A percentile compares a stretch with the other conserved stretches of the same genome.
phyloP scores from a whole-genome alignment of 2,113 vertebrate species.

The Brachyistius frenatus region DNA sequence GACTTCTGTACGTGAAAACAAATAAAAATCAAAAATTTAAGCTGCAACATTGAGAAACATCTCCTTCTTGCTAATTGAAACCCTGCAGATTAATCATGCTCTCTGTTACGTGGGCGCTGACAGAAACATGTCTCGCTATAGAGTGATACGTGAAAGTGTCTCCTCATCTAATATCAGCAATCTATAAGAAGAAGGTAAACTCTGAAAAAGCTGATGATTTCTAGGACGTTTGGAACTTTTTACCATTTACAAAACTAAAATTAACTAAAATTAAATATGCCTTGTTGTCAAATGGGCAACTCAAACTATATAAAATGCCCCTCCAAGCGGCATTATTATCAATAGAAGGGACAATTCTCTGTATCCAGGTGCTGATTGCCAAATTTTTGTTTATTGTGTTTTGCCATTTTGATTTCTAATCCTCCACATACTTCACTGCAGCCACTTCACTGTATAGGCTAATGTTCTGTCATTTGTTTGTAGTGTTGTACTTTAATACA shows the following conservation, averaged over 20 bases:
- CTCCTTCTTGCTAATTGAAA: neutral
- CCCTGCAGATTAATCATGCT: slow-evolving; percentile 5
- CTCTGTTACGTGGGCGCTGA: neutral
- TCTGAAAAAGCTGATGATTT: neutral
- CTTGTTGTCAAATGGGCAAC: neutral
- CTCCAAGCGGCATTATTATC: neutral
- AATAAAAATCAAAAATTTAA: neutral
- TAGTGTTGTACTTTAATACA: neutral
- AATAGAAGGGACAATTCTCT: neutral
- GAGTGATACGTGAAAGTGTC: slow-evolving; percentile 2
- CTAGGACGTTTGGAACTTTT: neutral
- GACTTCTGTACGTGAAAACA: neutral
- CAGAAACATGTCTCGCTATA: neutral
- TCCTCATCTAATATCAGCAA: neutral
- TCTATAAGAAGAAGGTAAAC: neutral
- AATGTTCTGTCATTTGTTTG: neutral
- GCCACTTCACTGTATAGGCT: slow-evolving; percentile 1
- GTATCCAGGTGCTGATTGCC: neutral
- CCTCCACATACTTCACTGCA: neutral
- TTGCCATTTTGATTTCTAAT: neutral
- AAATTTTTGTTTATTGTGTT: neutral
- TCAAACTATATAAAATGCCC: neutral
- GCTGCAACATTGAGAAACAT: neutral
- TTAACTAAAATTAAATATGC: too few relatives aligned
- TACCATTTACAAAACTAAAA: neutral